A percentile compares a stretch with the other conserved stretches of the same genome.
Conservation (phyloP, 1,140 invertebrate genomes). For the Psilanteris sp. region DNA sequence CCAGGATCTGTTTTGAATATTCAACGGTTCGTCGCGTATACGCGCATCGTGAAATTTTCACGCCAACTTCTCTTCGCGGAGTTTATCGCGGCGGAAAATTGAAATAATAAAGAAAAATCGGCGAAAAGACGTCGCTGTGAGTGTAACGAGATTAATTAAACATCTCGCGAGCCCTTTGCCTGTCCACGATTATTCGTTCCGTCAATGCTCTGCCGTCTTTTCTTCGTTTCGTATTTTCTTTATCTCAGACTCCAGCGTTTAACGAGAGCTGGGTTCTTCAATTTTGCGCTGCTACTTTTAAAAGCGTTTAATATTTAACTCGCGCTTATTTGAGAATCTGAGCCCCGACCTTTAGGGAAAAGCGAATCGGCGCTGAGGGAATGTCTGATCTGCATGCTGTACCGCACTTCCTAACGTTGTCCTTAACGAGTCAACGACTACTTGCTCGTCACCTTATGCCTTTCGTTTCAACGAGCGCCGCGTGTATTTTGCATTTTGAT, state of each 20-base stretch:
- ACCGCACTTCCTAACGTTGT: conserved; percentile 70
- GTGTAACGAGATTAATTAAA: conserved; percentile 56
- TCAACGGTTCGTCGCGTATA: not conserved
- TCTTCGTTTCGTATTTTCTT: conserved; percentile 42
- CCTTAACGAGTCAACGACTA: conserved; percentile 76
- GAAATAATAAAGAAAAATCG: conserved; percentile 44
- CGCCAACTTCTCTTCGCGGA: too few species aligned
- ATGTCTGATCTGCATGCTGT: conserved; percentile 73
- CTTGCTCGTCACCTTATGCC: conserved; percentile 68
- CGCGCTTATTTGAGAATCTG: conserved; percentile 60
- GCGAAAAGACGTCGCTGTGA: conserved; percentile 19
- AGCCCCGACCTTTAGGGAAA: conserved; percentile 17
- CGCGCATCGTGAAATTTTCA: too few species aligned
- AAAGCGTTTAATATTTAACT: conserved; percentile 76
- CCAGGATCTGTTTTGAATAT: not conserved
- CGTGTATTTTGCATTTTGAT: conserved; percentile 71
- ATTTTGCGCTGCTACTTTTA: conserved; percentile 70
- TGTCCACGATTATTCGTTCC: conserved; percentile 41
- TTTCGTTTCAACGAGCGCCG: conserved; percentile 61
- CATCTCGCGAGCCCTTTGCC: conserved; percentile 41
- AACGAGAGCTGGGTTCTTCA: conserved; percentile 61
- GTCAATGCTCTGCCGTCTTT: conserved; percentile 20
- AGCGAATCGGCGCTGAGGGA: conserved; percentile 54
- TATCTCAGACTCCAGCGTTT: conserved; percentile 20
- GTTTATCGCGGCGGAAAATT: conserved; percentile 34